Evolutionary conservation across 2,888 invertebrate genomes (phyloP).

Genomic region (Cactoblastis cactorum): DNA sequence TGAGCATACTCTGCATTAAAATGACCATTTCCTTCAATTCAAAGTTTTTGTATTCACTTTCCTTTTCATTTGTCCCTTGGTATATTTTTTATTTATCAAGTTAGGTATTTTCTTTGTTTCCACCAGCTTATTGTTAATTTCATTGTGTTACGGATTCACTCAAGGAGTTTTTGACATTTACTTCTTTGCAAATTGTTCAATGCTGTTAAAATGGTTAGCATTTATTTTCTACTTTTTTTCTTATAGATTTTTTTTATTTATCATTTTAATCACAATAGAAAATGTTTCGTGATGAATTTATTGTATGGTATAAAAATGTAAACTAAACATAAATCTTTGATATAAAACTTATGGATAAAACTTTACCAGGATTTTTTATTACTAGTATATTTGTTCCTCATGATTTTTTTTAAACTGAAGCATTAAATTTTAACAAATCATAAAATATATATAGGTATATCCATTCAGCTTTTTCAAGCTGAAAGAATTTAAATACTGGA

Average conservation of each 20-base stretch:
- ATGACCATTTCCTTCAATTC: conserved; percentile 33
- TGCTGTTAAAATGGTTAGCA: conserved; percentile 31
- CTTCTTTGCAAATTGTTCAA: conserved; percentile 43
- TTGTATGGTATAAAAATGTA: too few species aligned
- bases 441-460: not conserved
- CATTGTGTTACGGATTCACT: conserved; percentile 41
- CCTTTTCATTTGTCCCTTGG: conserved; percentile 47
- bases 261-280: too few species aligned
- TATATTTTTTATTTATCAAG: conserved; percentile 55
- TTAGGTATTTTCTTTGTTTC: conserved; percentile 48
- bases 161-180: conserved; percentile 43
- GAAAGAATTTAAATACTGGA: conserved; percentile 22
- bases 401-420: too few species aligned
- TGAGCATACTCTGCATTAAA: conserved; percentile 31
- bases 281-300: too few species aligned
- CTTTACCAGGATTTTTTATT: too few species aligned
- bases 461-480: not conserved
- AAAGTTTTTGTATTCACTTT: conserved; percentile 33
- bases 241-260: too few species aligned
- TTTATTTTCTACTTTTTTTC: not conserved
- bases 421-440: not conserved
- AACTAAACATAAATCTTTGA: too few species aligned
- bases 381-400: too few species aligned
- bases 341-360: too few species aligned
- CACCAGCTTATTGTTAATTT: conserved; percentile 51